Base-by-base conservation (phyloP, 1,140 invertebrate genomes). In the Bombus terrestris region DNA sequence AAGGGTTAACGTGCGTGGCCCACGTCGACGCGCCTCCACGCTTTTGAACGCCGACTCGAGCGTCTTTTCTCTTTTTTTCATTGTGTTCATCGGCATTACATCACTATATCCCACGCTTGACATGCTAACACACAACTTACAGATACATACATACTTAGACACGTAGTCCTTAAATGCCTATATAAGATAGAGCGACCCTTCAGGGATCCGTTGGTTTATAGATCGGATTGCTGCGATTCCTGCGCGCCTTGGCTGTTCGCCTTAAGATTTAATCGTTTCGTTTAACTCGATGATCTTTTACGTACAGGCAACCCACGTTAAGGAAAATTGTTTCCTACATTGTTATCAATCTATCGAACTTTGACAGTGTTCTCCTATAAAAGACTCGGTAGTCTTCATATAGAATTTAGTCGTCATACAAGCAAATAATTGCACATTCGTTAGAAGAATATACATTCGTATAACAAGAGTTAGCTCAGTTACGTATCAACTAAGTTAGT, bases 101-200 rank as follows among this genome's bases (percentile, higher is more conserved):
- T 91, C 84, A 71, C 90, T 89, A 88, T 81, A 71, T 83, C 43
- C 82, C 89, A 87, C 77, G 90, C 85, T 85, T 71, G 76, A 88
- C 85, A 85, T 92, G 86, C 90, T 87, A 91, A 91, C 88, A 92
- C 88, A 92, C 88, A 92, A 87, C 90, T 91, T 88, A 91, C 87
- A 81, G 82, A 89, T 89, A 91, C 86, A 86, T 92, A 92, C 88
- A 91, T 92, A 91, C 79, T 90, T 91, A 88, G 84, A 91, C 90
- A 91, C 82, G 82, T 89, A 91, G 80, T 83, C 78, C 76, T 90
- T 91, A 91, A 77, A 90, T 74, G 66, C 62, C 66, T 88, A 88
- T 69, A 83, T 81, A 80, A 66, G 88, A 90, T 87, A 89, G 66
- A 39, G 22, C 22, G 47, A 57, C 5, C 77, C 15, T 68, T 79